Evolutionary conservation across 2,113 vertebrate genomes (phyloP).

Genomic region (Proterorhinus semilunaris): DNA sequence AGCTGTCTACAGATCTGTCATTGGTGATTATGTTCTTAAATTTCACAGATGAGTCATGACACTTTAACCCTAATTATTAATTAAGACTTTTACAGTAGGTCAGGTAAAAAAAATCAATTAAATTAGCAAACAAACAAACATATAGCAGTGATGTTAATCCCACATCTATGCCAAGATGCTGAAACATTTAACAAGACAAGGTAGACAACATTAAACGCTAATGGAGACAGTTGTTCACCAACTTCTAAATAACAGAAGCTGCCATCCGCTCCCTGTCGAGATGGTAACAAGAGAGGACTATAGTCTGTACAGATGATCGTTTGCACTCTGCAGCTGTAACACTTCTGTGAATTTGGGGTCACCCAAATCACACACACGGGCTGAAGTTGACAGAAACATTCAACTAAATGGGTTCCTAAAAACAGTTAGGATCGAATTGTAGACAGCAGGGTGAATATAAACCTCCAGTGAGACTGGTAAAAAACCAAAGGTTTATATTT

Average conservation of each 20-base stretch:
- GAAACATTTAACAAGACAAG: background rate
- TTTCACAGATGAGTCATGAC: background rate
- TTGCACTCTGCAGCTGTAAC: slow-evolving; percentile 5
- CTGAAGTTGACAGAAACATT: background rate
- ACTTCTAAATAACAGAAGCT: slow-evolving; percentile 11
- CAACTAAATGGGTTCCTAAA: background rate
- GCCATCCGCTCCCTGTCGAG: background rate
- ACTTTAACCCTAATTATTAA: background rate
- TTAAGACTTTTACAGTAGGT: background rate
- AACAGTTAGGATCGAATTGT: background rate
- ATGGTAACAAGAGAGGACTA: slow-evolving; percentile 24
- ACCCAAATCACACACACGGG: background rate
- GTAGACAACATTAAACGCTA: slow-evolving; percentile 28
- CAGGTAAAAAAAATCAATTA: background rate
- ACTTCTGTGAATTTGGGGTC: background rate
- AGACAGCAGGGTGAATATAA: no score
- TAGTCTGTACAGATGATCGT: background rate
- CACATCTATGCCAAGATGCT: background rate
- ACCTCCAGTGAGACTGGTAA: no score
- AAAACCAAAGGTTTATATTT: no score
- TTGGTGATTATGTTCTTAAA: background rate
- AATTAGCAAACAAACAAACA: background rate
- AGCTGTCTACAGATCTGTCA: no score
- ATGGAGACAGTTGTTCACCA: background rate
- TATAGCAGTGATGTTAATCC: background rate